Evolutionary conservation across 2,113 vertebrate genomes (phyloP).

Genomic region (Myotis yumanensis): DNA sequence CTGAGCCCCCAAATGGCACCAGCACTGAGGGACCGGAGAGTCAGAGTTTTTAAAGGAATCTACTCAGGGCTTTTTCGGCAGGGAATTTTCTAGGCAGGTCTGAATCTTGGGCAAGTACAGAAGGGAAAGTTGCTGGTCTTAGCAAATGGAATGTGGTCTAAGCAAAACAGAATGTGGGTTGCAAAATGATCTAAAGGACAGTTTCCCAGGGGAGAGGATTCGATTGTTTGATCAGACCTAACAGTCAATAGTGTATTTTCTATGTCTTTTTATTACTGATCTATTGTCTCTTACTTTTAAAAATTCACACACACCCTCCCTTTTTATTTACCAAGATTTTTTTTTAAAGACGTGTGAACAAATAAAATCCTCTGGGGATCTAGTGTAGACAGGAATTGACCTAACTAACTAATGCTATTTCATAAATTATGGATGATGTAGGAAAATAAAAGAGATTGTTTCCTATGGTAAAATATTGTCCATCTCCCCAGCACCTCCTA

Average conservation of each 20-base stretch:
- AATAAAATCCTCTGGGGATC: not conserved
- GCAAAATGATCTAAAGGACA: no score
- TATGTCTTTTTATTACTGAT: not conserved
- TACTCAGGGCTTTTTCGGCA: no score
- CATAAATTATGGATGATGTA: not conserved
- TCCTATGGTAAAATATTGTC: not conserved
- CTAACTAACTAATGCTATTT: not conserved
- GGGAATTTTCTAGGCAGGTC: no score
- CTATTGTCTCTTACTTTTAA: not conserved
- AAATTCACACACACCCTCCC: fast-evolving
- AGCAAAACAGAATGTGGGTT: no score
- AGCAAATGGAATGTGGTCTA: no score
- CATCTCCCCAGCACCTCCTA: not conserved
- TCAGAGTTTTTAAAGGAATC: no score
- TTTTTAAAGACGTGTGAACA: not conserved
- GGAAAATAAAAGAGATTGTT: conserved; percentile 37
- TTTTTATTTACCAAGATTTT: not conserved
- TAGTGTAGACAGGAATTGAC: not conserved
- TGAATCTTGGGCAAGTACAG: no score
- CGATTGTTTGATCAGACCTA: no score
- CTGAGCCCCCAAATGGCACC: no score
- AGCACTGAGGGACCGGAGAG: no score
- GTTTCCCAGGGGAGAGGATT: no score
- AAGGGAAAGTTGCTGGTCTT: no score
- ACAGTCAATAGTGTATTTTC: not conserved